Percentiles rank a stretch among this genome's conserved stretches.
phyloP scores from a whole-genome alignment of 2,797 vertebrate species.

The Pteronotus mesoamericanus region DNA sequence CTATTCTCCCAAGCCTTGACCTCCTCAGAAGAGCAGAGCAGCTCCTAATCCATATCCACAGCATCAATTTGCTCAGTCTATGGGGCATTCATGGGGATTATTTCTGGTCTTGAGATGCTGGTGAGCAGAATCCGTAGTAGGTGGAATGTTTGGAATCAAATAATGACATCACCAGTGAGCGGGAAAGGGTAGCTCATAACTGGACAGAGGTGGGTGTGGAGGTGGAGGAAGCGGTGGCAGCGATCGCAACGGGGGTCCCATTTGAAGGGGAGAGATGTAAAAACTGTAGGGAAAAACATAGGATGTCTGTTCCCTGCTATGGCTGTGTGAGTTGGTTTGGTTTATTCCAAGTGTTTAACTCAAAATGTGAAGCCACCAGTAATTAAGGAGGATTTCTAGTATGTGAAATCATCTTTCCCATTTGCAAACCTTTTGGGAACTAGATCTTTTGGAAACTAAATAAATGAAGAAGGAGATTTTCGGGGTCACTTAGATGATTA shows the following conservation, averaged over 20 bases:
- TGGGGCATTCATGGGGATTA: neutral
- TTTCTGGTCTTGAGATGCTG: neutral
- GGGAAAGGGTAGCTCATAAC: neutral
- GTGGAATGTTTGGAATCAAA: neutral
- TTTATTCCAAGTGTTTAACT: neutral
- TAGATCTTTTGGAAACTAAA: neutral
- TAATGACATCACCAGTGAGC: too few species aligned
- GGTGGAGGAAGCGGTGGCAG: too few species aligned
- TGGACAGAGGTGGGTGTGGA: neutral
- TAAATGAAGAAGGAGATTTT: neutral
- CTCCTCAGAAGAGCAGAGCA: neutral
- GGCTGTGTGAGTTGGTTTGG: neutral
- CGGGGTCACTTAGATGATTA: neutral
- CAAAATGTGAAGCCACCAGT: neutral
- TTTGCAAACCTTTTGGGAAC: neutral
- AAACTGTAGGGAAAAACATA: neutral
- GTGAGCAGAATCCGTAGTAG: neutral
- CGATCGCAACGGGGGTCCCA: neutral
- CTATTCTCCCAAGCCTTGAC: neutral
- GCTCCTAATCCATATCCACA: rapidly evolving
- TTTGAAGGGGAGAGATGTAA: neutral
- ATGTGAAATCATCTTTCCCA: neutral
- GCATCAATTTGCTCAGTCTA: too few species aligned
- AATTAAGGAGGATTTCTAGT: neutral
- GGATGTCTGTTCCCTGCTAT: neutral